Percentiles rank a stretch among this genome's conserved stretches.
Conservation (phyloP, 2,888 invertebrate species). For the Cantharis lateralis region DNA sequence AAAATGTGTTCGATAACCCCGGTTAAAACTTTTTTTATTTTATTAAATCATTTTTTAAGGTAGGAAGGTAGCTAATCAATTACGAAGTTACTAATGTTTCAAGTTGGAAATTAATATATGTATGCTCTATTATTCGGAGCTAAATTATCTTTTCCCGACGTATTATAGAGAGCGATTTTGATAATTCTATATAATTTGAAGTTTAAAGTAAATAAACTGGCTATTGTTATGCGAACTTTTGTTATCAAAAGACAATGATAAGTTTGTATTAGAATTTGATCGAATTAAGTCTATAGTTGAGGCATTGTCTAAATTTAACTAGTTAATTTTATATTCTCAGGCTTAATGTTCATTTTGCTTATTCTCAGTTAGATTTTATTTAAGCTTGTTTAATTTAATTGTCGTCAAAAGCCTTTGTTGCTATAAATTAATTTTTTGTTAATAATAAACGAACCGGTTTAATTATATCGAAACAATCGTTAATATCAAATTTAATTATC, state of each 20-base stretch:
- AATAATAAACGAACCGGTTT: no score
- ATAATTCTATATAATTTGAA: conserved; percentile 11
- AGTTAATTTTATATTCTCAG: conserved; percentile 25
- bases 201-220: conserved; percentile 15
- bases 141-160: neutral
- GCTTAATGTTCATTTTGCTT: conserved; percentile 7
- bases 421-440: neutral
- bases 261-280: conserved; percentile 24
- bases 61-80: neutral
- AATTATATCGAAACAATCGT: neutral
- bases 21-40: neutral
- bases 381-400: neutral
- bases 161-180: neutral
- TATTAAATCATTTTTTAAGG: neutral
- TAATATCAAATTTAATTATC: neutral
- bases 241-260: conserved; percentile 20
- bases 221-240: conserved; percentile 15
- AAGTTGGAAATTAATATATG: neutral
- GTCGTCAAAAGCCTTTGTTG: neutral
- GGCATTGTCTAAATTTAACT: conserved; percentile 26
- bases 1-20: conserved; percentile 18
- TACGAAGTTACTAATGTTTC: neutral
- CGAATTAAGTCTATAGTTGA: conserved; percentile 18
- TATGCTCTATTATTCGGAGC: neutral
- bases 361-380: neutral